Evolutionary conservation across 2,113 vertebrate species (phyloP), one percentile per base, ranked within the genome.

Genomic region (Tenebrosternarchus preto): DNA sequence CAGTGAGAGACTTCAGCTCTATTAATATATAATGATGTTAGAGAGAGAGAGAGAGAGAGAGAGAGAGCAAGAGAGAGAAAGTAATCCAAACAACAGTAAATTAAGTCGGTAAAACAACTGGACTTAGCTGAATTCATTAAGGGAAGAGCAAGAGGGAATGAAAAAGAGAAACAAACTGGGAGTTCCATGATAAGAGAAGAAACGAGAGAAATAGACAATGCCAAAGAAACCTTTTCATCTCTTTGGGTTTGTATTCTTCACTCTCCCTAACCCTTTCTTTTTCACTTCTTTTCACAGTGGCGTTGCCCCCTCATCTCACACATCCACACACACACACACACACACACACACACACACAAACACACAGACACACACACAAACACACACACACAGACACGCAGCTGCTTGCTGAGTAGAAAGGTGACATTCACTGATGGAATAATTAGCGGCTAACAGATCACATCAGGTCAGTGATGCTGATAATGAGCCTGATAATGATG

Each of bases 371-470:
- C 39, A 63, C 17, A 74, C 72, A 59, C 29, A 24, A 24, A 33
- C 25, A 24, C 69, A 50, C 29, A 55, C 59, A 72, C 27, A 71
- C 5, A 53, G 8, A 63, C 25, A 29, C 39, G 55, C 27, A 56
- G 56, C 63, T 16, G 39, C 77, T 22, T 64, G 17, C 55, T 31
- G 29, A 67, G 74, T 72, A 64, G 36, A 80, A 83, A 83, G 77
- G 82, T 80, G 72, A 80, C 66, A 80, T 80, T 80, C 66, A 83
- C 64, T 80, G 77, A 80, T 80, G 66, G 24, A 31, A 74, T 80
- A 83, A 83, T 80, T 79, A 79, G 63, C 24, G 19, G 72, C 56
- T 83, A 19, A 55, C 56, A 15, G 68, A 53, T 75, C 76, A 79
- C 72, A 71, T 71, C 55, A 19, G 64, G 64, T 64, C 77, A 76